Base-by-base conservation (phyloP, 2,888 invertebrate species). In the Apotomis capreana region DNA sequence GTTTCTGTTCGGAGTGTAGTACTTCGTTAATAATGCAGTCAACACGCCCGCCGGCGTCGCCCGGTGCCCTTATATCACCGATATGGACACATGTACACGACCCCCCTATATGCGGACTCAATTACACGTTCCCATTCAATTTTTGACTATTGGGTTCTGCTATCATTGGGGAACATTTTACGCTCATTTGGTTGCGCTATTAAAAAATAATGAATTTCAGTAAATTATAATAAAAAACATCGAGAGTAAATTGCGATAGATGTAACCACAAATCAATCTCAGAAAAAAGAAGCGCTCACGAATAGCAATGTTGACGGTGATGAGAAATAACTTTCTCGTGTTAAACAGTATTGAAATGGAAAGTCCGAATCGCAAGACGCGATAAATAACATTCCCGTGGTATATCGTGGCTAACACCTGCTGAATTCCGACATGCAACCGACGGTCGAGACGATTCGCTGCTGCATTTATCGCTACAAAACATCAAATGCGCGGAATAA, bases 21-120 rank as follows among this genome's bases (percentile, higher is more conserved):
- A 63, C 74, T 74, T 76, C 76, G 74, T 80, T 76, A 79, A 77
- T 80, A 77, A 78, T 79, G 76, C 77, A 78, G 68, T 62, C 59
- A 70, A 62, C 70, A 63, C 9, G 59, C 60, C 13, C 65, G 61
- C 60, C 26, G 46, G 36, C 64, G 15, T 37, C 52, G 61, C 52
- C 40, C 51, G 12, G n/a, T 57, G 59, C 57, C 71, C 69, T 44
- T 8, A 51, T 57, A 13, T 71, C 44, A 52, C 40, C 68, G 63
- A 69, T 57, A 62, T 62, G 36, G 70, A 44, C 46, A 59, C 57
- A 36, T 44, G 57, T 51, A 70, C 49, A 40, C 54, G n/a, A 60
- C 49, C 49, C 68, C 60, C 55, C 40, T 40, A 3, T 65, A 15
- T 46, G 13, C 40, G 60, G 10, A 54, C 46, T 61, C 67, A 54